Evolutionary conservation across 2,888 invertebrate genomes (phyloP), one percentile per base, ranked within the genome.

Genomic region (Unio delphinus): DNA sequence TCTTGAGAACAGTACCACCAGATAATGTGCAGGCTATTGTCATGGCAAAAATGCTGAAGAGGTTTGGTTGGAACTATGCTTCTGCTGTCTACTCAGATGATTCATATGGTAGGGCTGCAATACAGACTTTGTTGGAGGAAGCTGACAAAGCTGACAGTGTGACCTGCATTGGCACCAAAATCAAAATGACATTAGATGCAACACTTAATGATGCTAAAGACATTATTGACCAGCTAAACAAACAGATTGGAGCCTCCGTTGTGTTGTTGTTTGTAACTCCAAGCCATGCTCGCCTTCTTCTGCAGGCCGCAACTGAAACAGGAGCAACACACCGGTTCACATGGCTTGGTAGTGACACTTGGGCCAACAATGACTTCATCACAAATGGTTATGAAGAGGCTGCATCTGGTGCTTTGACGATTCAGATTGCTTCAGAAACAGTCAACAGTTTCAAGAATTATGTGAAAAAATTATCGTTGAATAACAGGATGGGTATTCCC

Each of bases 11-110:
- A 0, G 86, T 87, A 2, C 89, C 88, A 2, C 88, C 89, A 20
- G 86, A 86, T 65, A 80, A 82, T 70, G 78, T 86, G 4, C 84
- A 87, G 64, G 87, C 87, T 26, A 64, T 78, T 28, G 83, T 82
- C 15, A 79, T 89, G 67, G 76, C 86, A 15, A 77, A 86, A 61
- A 83, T 89, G 28, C 69, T 87, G 34, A 74, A 81, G 23, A 64
- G 72, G n/a, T 84, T 87, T 73, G 78, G 80, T 45, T 90, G 89
- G 90, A 82, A 83, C 65, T 90, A 88, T 72, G 84, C 88, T 4
- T 83, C 86, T 18, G 80, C 87, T 1, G 82, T 90, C 17, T 85
- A 89, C 80, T 84, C 87, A 4, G 86, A 87, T 54, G 82, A 85
- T n/a, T 80, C 83, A 0, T 85, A 84, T 62, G 87, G 88, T 4